Evolutionary conservation across 2,888 invertebrate genomes (phyloP).

Genomic region (Euproctis similis): DNA sequence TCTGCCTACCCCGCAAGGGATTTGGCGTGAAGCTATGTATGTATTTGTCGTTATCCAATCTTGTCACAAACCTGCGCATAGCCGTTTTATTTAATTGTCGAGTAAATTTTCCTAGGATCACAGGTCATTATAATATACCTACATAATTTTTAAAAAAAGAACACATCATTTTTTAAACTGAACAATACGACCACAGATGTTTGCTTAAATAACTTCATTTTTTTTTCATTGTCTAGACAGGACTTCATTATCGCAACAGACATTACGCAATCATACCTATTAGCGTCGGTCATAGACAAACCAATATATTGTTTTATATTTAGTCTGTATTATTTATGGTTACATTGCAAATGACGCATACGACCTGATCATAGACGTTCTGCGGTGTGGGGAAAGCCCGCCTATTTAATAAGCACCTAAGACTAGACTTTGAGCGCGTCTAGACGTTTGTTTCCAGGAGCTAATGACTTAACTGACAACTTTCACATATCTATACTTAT

Average conservation of each 20-base stretch:
- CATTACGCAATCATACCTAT: constrained; percentile 22
- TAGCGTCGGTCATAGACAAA: constrained; percentile 13
- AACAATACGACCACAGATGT: constrained; percentile 12
- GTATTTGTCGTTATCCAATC: no score
- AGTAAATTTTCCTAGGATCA: no score
- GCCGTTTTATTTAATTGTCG: no score
- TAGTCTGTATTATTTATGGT: constrained; percentile 23
- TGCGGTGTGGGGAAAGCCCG: constrained; percentile 50
- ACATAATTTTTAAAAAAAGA: no score
- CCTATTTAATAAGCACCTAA: constrained; percentile 50
- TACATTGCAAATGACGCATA: constrained; percentile 28
- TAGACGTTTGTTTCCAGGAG: constrained; percentile 66
- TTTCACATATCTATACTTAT: constrained; percentile 59
- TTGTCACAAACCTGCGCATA: no score
- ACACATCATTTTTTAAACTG: no score
- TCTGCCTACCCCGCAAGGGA: no score
- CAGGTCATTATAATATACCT: no score
- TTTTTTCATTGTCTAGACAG: constrained; percentile 15
- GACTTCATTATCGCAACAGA: constrained; percentile 10
- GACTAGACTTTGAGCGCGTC: constrained; percentile 68
- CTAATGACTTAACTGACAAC: constrained; percentile 53
- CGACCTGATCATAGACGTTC: constrained; percentile 30
- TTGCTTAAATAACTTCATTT: constrained; percentile 3
- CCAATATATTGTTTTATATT: no score
- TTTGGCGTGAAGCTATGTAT: no score